Percentiles rank a stretch among this genome's conserved stretches.
phyloP scores from a whole-genome alignment of 2,888 invertebrate species.

The Tiliacea citrago region DNA sequence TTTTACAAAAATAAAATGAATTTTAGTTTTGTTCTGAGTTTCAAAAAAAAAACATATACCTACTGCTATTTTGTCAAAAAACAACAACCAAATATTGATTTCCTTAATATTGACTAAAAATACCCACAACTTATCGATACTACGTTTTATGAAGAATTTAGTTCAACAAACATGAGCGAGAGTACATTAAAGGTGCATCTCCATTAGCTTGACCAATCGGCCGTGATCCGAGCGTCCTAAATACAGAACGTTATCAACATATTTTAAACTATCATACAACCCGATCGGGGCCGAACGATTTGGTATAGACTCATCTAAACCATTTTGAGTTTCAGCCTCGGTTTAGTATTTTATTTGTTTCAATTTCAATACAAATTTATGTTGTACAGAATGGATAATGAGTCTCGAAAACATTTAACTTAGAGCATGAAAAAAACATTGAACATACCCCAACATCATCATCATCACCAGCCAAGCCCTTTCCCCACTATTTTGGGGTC shows the following conservation, averaged over 20 bases:
- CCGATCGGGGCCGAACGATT: not conserved
- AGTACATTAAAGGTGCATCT: not conserved
- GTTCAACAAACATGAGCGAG: not conserved
- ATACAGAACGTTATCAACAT: not conserved
- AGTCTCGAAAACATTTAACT: not conserved
- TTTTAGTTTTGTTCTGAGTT: constrained; percentile 11
- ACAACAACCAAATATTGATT: constrained; percentile 5
- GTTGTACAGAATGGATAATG: not conserved
- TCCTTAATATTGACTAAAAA: constrained; percentile 21
- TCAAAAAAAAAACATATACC: not conserved
- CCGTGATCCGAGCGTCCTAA: not conserved
- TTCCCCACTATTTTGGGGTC: too few species aligned
- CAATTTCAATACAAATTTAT: not conserved
- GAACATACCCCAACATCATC: not conserved
- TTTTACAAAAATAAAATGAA: not conserved
- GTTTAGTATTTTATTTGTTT: not conserved
- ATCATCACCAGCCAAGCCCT: too few species aligned
- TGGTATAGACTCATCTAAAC: too few species aligned
- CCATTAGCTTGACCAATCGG: too few species aligned
- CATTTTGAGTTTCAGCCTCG: not conserved
- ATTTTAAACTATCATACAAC: not conserved
- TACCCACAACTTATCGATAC: constrained; percentile 22
- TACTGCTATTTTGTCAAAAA: constrained; percentile 1
- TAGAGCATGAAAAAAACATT: not conserved
- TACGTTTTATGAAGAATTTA: constrained; percentile 29